Conservation (phyloP, 2,113 vertebrate species). For the Columba livia region DNA sequence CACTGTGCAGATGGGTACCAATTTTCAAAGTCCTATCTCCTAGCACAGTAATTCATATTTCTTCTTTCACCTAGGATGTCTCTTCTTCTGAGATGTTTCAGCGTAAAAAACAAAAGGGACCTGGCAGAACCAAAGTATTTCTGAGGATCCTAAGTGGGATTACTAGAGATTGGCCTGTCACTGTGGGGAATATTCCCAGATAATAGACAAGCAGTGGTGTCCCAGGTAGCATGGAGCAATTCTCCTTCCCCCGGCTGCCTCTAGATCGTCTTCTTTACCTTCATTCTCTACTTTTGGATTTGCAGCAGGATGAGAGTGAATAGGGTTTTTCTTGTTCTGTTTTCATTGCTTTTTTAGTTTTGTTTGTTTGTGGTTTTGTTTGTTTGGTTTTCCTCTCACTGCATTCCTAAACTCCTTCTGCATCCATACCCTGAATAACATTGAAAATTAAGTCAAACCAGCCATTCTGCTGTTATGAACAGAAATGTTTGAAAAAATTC, state of each 20-base stretch:
- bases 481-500: not conserved
- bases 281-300: not conserved
- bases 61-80: not conserved
- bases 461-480: not conserved
- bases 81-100: not conserved
- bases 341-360: not conserved
- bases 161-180: not conserved
- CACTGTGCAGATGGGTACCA: not conserved
- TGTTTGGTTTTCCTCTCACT: accelerated
- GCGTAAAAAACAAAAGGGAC: not conserved
- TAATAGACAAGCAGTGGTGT: not conserved
- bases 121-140: not conserved
- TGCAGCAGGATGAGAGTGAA: not conserved
- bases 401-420: not conserved
- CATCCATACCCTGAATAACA: not conserved
- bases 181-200: not conserved
- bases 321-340: not conserved
- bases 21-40: not conserved
- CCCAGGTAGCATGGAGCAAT: not conserved
- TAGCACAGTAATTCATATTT: not conserved
- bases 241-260: not conserved
- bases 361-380: not conserved
- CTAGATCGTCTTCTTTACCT: not conserved
- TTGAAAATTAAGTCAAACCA: not conserved
- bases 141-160: not conserved